A percentile compares a stretch with the other conserved stretches of the same genome.
Conservation (phyloP, 2,113 vertebrate species). For the Lepus europaeus region DNA sequence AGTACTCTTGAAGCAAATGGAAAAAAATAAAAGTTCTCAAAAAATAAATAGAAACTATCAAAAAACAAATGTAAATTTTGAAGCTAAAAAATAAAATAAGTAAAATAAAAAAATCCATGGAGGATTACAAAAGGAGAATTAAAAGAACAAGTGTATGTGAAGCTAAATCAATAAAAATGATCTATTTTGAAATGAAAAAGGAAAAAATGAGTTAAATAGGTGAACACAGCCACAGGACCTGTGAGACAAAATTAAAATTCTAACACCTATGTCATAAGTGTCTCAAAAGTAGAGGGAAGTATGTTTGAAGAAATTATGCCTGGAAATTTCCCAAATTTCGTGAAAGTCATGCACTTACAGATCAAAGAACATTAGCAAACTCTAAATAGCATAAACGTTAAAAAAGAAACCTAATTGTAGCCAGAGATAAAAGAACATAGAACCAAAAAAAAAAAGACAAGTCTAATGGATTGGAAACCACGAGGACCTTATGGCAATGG, state of each 20-base stretch:
- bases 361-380: background rate
- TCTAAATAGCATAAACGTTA: background rate
- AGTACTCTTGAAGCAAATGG: background rate
- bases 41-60: no score
- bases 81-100: background rate
- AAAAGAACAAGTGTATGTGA: background rate
- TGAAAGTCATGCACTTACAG: background rate
- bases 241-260: background rate
- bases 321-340: background rate
- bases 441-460: background rate
- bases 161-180: background rate
- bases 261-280: background rate
- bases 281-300: background rate
- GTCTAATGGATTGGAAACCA: background rate
- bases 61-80: conserved; percentile 5
- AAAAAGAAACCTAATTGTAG: background rate
- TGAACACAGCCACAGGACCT: background rate
- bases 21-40: no score
- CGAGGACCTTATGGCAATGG: background rate
- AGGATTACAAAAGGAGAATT: background rate
- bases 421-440: background rate
- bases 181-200: background rate
- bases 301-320: background rate
- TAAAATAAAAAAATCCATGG: background rate
- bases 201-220: background rate